Base-by-base conservation (phyloP, 2,888 invertebrate genomes). In the Ctena decussata region DNA sequence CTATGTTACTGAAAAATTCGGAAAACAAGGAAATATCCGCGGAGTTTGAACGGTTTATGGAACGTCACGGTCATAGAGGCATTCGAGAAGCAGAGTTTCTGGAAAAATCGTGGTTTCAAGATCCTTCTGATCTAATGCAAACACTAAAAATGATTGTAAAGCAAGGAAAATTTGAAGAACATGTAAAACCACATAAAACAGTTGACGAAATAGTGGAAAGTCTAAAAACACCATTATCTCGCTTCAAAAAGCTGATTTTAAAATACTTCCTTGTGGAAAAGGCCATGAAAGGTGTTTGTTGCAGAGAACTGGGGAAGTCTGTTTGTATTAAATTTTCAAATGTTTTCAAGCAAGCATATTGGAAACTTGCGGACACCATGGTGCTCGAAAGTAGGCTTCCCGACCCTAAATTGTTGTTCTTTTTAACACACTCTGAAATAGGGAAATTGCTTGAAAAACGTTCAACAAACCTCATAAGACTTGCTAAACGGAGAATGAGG, bases 61-160 rank as follows among this genome's bases (percentile, higher is more conserved):
- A 96, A n/a, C 96, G 96, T 73, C 97, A 98, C 91, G 98, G 98
- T 0, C 97, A 98, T 94, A 96, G 98, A 44, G 94, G 96, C 82
- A 91, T 96, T 57, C 93, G 95, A 89, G 96, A 98, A 97, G 87
- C 89, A 2, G 93, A 93, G 30, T 84, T 93, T 37, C n/a, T 75
- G 15, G 92, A 92, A 73, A 87, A 85, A 49, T 90, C 91, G 3
- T 93, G 93, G 93, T 70, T 79, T 27, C 41, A 71, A 21, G 84
- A 87, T 12, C 92, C 92, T 2, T 21, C 32, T 0, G 90, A 89
- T 75, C 44, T 93, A 12, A 80, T 91, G 15, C 35, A 69, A 44
- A 86, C 87, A 8, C 77, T 97, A 0, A 94, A 97, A 39, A 97
- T 97, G 0, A 96, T 96, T 24, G 24, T 74, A 0, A 35, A 27